These are phyloP conservation scores for Falco punctatus DNA, from an alignment of 2,113 vertebrate genomes.

Conservation along the genomic window DNA sequence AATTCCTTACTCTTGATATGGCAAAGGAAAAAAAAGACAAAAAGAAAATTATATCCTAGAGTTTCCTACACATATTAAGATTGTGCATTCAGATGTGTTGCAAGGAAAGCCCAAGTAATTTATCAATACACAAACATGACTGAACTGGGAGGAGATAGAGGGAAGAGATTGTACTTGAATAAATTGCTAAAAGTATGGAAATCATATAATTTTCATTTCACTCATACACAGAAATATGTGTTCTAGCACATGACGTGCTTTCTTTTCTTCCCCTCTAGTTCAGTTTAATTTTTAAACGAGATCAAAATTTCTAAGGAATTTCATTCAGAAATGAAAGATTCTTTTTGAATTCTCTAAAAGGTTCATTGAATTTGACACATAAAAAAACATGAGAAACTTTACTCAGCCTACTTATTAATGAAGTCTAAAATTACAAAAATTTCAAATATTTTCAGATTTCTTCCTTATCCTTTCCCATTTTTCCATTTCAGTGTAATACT, in stretches of 20 bases:
- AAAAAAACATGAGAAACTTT: neutral
- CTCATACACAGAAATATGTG: neutral
- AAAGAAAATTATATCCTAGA: neutral
- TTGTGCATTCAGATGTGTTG: fast-evolving
- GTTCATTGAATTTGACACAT: neutral
- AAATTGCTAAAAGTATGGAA: neutral
- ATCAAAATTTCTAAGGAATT: neutral
- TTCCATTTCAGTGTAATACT: neutral
- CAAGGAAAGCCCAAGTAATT: neutral
- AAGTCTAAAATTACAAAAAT: neutral
- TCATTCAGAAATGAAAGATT: neutral
- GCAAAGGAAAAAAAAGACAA: neutral
- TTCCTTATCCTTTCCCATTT: neutral
- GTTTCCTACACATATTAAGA: neutral
- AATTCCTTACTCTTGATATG: slow-evolving; percentile 27
- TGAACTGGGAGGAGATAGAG: neutral
- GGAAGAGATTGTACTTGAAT: neutral
- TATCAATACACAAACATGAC: neutral
- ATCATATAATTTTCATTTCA: neutral
- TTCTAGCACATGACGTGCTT: neutral
- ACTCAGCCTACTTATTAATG: neutral
- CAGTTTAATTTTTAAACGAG: neutral
- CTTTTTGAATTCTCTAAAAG: neutral
- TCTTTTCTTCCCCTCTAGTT: neutral
- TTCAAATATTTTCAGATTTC: neutral